Evolutionary conservation across 2,113 vertebrate species (phyloP).

Genomic region (Apeltes quadracus): DNA sequence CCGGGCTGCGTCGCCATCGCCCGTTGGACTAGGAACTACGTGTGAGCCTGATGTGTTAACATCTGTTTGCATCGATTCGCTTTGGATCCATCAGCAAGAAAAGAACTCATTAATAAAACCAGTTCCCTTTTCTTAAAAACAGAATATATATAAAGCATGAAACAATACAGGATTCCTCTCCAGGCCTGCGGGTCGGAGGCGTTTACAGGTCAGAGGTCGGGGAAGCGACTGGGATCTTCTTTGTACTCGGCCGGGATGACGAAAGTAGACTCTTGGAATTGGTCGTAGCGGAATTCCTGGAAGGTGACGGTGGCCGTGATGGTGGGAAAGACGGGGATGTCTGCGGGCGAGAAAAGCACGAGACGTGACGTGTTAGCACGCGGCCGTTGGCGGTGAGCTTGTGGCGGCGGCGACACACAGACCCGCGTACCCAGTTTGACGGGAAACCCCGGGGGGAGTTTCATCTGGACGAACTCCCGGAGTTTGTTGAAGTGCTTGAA

Average conservation of each 20-base stretch:
- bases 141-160: constrained; percentile 42
- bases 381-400: neutral
- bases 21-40: constrained; percentile 42
- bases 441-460: constrained; percentile 96
- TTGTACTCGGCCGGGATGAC: constrained; percentile 90
- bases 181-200: constrained; percentile 19
- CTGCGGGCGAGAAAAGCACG: constrained; percentile 67
- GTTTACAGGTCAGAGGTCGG: constrained; percentile 85
- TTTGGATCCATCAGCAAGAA: constrained; percentile 61
- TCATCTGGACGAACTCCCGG: constrained; percentile 98
- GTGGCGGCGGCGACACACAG: neutral
- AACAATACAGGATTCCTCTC: constrained; percentile 35
- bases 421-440: constrained; percentile 90
- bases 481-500: constrained; percentile 99
- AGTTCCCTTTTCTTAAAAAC: constrained; percentile 16
- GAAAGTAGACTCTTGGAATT: constrained; percentile 90
- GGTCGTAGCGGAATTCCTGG: constrained; percentile 94
- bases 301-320: constrained; percentile 98
- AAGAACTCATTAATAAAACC: constrained; percentile 29
- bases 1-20: constrained; percentile 33
- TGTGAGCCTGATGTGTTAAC: constrained; percentile 18
- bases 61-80: constrained; percentile 59
- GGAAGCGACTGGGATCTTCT: constrained; percentile 95
- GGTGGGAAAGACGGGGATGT: constrained; percentile 97
- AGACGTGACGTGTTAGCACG: neutral